Conservation (phyloP, 2,888 invertebrate genomes). For the Cerceris rybyensis region DNA sequence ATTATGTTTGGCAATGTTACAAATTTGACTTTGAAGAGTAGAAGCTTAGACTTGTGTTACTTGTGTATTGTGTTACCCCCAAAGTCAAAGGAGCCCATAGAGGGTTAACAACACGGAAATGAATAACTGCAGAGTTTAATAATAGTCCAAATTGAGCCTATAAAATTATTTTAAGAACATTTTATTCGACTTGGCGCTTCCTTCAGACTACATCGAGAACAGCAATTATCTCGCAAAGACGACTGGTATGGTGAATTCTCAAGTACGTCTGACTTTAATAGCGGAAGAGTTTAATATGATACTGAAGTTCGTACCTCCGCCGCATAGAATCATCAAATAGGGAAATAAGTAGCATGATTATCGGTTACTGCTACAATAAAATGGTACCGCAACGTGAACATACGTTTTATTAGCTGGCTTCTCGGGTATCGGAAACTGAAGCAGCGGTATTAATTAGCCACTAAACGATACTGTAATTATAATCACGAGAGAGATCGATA, state of each 20-base stretch:
- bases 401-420: slow-evolving; percentile 1
- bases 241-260: neutral
- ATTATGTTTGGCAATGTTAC: too few species aligned
- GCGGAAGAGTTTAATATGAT: slow-evolving; percentile 62
- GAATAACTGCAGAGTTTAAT: too few species aligned
- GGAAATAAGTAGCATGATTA: slow-evolving; percentile 70
- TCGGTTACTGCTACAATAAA: slow-evolving; percentile 58
- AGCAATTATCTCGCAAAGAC: neutral
- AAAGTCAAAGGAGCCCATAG: too few species aligned
- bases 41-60: too few species aligned
- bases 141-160: too few species aligned
- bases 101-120: too few species aligned
- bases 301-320: slow-evolving; percentile 65
- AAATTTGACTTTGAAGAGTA: too few species aligned
- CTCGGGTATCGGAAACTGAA: neutral
- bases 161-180: too few species aligned
- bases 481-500: neutral
- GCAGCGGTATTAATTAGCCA: neutral
- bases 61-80: too few species aligned
- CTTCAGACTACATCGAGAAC: neutral
- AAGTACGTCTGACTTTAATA: slow-evolving; percentile 26
- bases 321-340: slow-evolving; percentile 71
- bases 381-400: slow-evolving; percentile 1
- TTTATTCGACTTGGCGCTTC: too few species aligned
- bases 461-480: neutral